These are phyloP conservation scores for Chironomus riparius DNA, from an alignment of 2,888 invertebrate genomes.

Conservation along the genomic window DNA sequence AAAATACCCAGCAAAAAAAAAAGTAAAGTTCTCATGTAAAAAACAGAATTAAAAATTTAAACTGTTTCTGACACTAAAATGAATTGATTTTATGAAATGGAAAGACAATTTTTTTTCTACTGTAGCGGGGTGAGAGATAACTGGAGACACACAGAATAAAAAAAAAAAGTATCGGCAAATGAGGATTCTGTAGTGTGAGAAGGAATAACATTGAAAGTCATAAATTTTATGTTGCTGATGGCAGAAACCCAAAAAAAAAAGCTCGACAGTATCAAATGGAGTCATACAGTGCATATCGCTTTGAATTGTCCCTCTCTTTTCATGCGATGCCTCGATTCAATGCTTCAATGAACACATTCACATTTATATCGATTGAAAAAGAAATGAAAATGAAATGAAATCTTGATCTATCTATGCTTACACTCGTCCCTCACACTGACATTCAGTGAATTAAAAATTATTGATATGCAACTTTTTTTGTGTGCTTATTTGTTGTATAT, in stretches of 20 bases:
- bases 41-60: not conserved
- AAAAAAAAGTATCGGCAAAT: not conserved
- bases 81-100: conserved; percentile 21
- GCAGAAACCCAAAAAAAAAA: conserved; percentile 21
- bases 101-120: not conserved
- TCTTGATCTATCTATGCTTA: not conserved
- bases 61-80: conserved; percentile 15
- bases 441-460: conserved; percentile 4
- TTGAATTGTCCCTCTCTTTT: not conserved
- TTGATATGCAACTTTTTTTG: not conserved
- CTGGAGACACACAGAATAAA: not conserved
- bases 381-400: not conserved
- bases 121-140: not conserved
- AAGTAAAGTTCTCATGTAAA: too few relatives aligned
- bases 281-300: conserved; percentile 12
- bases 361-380: not conserved
- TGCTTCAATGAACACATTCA: conserved; percentile 21
- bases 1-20: not conserved
- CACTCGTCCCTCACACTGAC: not conserved
- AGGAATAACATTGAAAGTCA: conserved; percentile 17
- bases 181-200: not conserved
- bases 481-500: too few relatives aligned
- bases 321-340: conserved; percentile 7
- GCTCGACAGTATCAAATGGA: conserved; percentile 21
- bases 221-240: conserved; percentile 25